Evolutionary conservation across 2,888 invertebrate species (phyloP), one percentile per base, ranked within the genome.

Genomic region (Pollenia amentaria): DNA sequence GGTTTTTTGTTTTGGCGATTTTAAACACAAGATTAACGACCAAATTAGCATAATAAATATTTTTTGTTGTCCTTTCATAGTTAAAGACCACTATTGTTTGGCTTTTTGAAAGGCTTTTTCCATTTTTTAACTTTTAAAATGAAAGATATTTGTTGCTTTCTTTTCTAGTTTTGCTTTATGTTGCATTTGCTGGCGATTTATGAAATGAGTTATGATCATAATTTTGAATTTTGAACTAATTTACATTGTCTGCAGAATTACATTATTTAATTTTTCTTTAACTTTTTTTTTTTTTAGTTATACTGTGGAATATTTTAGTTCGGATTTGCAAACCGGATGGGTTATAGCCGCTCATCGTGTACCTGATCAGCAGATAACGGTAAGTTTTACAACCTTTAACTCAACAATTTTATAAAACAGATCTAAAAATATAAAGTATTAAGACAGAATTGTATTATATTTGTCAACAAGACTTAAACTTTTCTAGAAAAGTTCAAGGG

Each of bases 241-340:
- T 65, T 29, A 4, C 29, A 29, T 29, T 29, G 29, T 29, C 29
- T 29, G 6, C 29, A 29, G 4, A 29, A 29, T 29, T 29, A 29
- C 29, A 29, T 29, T 29, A 29, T 0, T 29, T 29, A 6, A 29
- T 44, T 62, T 18, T 60, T 62, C 3, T 53, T 21, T n/a, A 16
- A 4, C 11, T n/a, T 10, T 9, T 14, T 75, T 60, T 79, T 62
- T 38, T 73, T 78, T 94, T 89, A 97, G 97, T 55, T 98, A 97
- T 91, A 95, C 96, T 11, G 95, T 97, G 67, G 96, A 97, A 92
- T 96, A 96, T 91, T 96, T 96, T 93, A 96, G 96, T 92, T 95
- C 96, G 12, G 97, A 97, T 92, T 94, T 96, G 76, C 96, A 96
- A 91, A 96, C 96, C 88, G 97, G 97, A 65, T 96, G 96, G 96